Conservation (phyloP, 2,888 invertebrate genomes). For the Lepeophtheirus nordmannii region DNA sequence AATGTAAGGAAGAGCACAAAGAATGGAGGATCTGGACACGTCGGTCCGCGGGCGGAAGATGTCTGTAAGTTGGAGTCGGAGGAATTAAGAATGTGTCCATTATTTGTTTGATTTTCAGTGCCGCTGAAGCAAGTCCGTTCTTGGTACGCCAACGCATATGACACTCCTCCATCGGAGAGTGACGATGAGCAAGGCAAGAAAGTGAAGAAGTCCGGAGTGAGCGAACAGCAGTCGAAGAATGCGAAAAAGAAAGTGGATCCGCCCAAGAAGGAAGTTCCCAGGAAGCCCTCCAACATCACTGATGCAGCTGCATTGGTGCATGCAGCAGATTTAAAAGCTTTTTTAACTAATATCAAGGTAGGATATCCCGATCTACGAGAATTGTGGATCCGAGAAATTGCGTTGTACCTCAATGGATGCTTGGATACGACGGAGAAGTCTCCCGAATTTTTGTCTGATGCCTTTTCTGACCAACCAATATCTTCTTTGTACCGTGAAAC, state of each 20-base stretch:
- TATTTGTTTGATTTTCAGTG: background rate
- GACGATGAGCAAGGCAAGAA: background rate
- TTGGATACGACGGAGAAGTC: background rate
- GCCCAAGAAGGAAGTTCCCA: background rate
- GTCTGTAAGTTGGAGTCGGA: background rate
- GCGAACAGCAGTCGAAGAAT: background rate
- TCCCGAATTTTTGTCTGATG: background rate
- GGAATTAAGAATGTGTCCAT: background rate
- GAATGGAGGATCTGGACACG: background rate
- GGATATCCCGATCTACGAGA: background rate
- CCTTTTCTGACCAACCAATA: background rate
- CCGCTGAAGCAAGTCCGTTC: background rate
- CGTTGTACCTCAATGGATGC: background rate
- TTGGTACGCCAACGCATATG: background rate
- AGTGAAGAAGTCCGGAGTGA: background rate
- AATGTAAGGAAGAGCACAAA: background rate
- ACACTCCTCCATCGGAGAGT: background rate
- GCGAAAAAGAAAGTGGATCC: background rate
- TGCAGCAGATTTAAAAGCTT: background rate
- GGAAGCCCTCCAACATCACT: background rate
- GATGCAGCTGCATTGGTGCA: background rate
- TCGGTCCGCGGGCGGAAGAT: background rate
- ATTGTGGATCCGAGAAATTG: background rate
- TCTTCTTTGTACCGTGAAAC: background rate
- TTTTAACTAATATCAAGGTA: background rate